Percentiles rank a stretch among this genome's conserved stretches.
phyloP scores from a whole-genome alignment of 64 coral and sea anemone species.

The Montipora efflorescens region DNA sequence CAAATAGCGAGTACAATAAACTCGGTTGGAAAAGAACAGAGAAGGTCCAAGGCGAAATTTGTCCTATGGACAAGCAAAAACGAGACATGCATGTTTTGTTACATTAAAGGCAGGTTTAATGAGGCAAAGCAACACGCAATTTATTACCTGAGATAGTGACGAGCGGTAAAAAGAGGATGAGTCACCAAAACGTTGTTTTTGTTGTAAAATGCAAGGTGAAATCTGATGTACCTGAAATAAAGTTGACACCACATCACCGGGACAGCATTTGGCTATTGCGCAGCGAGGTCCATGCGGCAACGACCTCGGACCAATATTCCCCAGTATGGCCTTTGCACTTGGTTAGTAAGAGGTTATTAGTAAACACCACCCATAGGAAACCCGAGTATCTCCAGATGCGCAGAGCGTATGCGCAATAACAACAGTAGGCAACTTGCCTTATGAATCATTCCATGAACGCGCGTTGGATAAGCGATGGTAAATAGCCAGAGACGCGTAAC shows the following conservation, averaged over 20 bases:
- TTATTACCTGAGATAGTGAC: conserved; percentile 77
- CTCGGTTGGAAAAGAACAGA: conserved; percentile 82
- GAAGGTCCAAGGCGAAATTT: conserved; percentile 79
- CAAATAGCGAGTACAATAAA: conserved; percentile 77
- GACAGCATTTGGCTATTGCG: too few relatives aligned
- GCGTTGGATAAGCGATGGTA: too few relatives aligned
- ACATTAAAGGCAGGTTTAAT: neutral
- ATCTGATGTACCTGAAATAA: conserved; percentile 80
- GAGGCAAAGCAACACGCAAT: neutral
- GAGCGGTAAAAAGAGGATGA: conserved; percentile 81
- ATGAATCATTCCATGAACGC: too few relatives aligned
- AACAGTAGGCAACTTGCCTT: too few relatives aligned
- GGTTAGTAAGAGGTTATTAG: too few relatives aligned
- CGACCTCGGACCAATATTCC: too few relatives aligned
- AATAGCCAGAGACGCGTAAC: too few relatives aligned
- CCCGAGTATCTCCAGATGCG: too few relatives aligned
- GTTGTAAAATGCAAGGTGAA: conserved; percentile 91
- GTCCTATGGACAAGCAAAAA: conserved; percentile 43
- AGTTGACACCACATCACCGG: neutral
- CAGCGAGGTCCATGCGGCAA: too few relatives aligned
- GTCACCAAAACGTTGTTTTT: conserved; percentile 82
- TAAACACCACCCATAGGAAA: too few relatives aligned
- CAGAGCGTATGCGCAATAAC: too few relatives aligned
- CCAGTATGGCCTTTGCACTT: too few relatives aligned
- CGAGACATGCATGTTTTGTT: neutral